Conservation (phyloP, 2,797 vertebrate genomes). For the Chelon auratus region DNA sequence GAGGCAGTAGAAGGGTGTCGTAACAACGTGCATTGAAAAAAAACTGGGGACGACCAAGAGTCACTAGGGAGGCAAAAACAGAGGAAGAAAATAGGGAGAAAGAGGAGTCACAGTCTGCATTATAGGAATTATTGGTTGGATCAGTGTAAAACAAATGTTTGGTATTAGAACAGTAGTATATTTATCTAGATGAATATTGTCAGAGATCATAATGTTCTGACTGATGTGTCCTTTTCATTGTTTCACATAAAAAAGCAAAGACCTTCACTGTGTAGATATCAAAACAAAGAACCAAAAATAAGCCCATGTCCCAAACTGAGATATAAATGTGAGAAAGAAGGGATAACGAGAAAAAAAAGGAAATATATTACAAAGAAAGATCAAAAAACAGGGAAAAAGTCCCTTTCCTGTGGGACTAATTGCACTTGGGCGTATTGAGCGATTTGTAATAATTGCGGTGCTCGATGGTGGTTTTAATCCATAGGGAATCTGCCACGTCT, state of each 20-base stretch:
- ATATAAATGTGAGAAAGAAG: conserved; percentile 31
- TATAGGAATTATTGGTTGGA: too few relatives aligned
- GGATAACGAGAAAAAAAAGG: conserved; percentile 19
- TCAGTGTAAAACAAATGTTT: too few relatives aligned
- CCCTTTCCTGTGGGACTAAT: conserved; percentile 49
- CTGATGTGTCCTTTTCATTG: too few relatives aligned
- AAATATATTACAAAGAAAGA: conserved; percentile 42
- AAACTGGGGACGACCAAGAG: too few relatives aligned
- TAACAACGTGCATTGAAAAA: too few relatives aligned
- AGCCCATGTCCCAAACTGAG: conserved; percentile 8
- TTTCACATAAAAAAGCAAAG: neutral
- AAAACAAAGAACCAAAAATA: conserved; percentile 8
- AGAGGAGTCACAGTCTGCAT: too few relatives aligned
- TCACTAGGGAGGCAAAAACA: too few relatives aligned
- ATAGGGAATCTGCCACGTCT: conserved; percentile 55
- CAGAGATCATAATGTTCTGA: neutral
- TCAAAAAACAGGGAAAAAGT: conserved; percentile 24
- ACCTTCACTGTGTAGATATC: neutral
- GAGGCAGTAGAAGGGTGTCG: too few relatives aligned
- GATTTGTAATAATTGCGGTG: conserved; percentile 64
- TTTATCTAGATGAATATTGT: conserved; percentile 3
- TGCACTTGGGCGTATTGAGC: conserved; percentile 41
- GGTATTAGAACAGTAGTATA: too few relatives aligned
- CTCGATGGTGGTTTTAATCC: conserved; percentile 54
- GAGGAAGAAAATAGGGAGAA: too few relatives aligned